Conservation (phyloP, 2,113 vertebrate species). For the Notarius lentiginosus region DNA sequence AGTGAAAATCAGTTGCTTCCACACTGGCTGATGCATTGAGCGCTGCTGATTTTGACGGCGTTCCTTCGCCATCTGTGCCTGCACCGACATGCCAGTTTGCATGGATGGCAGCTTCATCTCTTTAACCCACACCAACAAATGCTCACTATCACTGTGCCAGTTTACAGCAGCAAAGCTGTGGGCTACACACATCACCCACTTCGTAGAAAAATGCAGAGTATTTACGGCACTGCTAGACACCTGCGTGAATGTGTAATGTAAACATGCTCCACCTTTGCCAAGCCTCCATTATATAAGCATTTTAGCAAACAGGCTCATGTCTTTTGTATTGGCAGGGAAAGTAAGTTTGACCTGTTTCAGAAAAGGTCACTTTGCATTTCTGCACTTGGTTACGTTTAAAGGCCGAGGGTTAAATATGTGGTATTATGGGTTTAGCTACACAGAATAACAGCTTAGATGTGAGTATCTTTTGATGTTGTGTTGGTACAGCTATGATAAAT, state of each 20-base stretch:
- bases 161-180: constrained; percentile 20
- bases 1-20: neutral
- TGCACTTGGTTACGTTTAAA: neutral
- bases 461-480: constrained; percentile 11
- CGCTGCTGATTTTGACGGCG: neutral
- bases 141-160: constrained; percentile 25
- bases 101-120: constrained; percentile 17
- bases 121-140: constrained; percentile 9
- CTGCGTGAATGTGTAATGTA: constrained; percentile 18
- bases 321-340: neutral
- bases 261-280: constrained; percentile 2
- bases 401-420: neutral
- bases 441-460: neutral
- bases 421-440: neutral
- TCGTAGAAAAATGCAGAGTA: neutral
- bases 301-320: neutral
- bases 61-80: constrained; percentile 30
- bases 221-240: constrained; percentile 16
- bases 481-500: neutral
- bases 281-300: neutral
- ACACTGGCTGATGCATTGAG: constrained; percentile 2
- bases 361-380: constrained; percentile 5
- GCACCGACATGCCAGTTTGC: constrained; percentile 10
- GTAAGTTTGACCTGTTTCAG: neutral
- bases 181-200: constrained; percentile 8